Conservation (phyloP, 1,140 invertebrate genomes). For the Proctacanthus coquilletti region DNA sequence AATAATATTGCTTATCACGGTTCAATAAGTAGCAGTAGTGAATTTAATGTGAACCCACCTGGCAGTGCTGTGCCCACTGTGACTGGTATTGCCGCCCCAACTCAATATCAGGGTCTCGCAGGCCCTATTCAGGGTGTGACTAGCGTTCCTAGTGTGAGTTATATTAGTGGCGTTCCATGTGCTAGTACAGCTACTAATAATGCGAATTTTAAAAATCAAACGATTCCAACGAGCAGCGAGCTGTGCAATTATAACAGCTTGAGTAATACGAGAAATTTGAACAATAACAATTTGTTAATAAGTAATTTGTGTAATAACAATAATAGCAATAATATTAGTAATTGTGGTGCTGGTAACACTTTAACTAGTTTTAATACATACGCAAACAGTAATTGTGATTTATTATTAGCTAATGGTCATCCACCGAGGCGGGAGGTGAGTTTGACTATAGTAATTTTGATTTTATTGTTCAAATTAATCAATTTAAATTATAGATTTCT, state of each 20-base stretch:
- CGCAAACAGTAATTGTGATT: conserved; percentile 28
- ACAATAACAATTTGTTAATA: conserved; percentile 11
- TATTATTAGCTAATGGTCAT: conserved; percentile 29
- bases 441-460: conserved; percentile 2
- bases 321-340: conserved; percentile 6
- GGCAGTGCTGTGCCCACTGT: too few species aligned
- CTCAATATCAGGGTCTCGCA: too few species aligned
- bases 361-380: neutral
- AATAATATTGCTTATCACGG: too few species aligned
- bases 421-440: conserved; percentile 29
- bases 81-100: too few species aligned
- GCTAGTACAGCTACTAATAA: too few species aligned
- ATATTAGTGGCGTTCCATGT: neutral
- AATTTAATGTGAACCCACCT: too few species aligned
- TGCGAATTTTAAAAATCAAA: neutral
- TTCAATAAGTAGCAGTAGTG: too few species aligned
- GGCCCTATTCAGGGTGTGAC: too few species aligned
- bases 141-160: neutral
- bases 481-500: conserved; percentile 3
- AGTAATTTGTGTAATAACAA: conserved; percentile 14
- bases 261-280: conserved; percentile 3
- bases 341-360: conserved; percentile 4
- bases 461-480: conserved; percentile 2
- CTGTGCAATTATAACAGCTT: conserved; percentile 2
- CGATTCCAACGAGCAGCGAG: neutral